phyloP scores from a whole-genome alignment of 1,140 invertebrate species.

The Homarus americanus region DNA sequence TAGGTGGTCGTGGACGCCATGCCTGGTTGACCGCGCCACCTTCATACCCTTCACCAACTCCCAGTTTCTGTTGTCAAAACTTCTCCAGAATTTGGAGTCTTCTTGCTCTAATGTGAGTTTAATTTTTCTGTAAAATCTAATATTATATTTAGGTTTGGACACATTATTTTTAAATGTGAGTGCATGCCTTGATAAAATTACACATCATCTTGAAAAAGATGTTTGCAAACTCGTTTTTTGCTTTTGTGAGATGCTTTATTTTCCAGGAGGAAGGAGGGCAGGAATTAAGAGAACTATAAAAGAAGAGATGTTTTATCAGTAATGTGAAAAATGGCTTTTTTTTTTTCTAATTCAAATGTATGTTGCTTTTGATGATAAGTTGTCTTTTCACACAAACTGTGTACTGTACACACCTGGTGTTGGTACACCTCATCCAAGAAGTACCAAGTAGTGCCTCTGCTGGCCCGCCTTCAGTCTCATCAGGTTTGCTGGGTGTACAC shows the following conservation, averaged over 20 bases:
- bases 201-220: no score
- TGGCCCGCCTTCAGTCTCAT: background rate
- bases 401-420: background rate
- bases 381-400: background rate
- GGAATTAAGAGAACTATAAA: no score
- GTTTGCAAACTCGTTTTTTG: no score
- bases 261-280: no score
- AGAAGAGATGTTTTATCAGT: no score
- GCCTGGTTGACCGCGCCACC: background rate
- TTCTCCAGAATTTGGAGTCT: background rate
- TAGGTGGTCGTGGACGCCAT: background rate
- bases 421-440: background rate
- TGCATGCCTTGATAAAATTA: no score
- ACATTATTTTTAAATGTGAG: no score
- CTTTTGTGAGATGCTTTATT: no score
- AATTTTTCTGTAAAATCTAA: no score
- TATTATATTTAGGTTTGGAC: no score
- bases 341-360: no score
- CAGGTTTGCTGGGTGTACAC: background rate
- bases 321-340: no score
- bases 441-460: background rate
- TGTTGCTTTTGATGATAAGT: background rate
- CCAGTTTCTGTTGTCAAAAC: background rate
- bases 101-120: background rate
- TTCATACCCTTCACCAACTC: background rate